Percentiles rank a stretch among this genome's conserved stretches.
Evolutionary conservation across 2,797 vertebrate genomes (phyloP).

Genomic region (Nasua narica): DNA sequence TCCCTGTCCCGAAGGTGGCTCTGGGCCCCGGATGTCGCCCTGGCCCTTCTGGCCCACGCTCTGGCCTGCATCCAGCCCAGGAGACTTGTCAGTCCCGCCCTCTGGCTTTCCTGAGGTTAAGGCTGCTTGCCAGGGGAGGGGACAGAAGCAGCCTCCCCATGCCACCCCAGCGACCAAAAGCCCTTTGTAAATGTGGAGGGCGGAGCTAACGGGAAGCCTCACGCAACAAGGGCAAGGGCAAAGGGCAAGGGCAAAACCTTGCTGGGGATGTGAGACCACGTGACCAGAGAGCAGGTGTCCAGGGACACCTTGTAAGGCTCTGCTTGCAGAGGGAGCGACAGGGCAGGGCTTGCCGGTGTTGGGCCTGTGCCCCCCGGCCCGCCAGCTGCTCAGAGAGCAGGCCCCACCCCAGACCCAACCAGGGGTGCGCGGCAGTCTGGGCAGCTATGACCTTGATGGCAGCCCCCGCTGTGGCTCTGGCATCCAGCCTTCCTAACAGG

Average conservation of each 20-base stretch:
- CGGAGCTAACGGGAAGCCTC: not conserved
- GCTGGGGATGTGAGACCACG: not conserved
- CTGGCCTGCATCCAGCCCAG: not conserved
- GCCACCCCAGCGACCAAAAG: not conserved
- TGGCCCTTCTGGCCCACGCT: not conserved
- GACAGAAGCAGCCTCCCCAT: not conserved
- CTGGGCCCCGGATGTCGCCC: not conserved
- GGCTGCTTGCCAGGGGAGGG: not conserved
- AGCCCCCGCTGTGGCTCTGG: not conserved
- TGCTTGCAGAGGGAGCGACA: not conserved
- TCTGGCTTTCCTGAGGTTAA: not conserved
- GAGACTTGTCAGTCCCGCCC: rapidly evolving
- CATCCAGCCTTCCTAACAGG: not conserved
- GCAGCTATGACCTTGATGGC: not conserved
- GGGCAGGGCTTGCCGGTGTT: not conserved
- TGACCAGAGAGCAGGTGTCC: not conserved
- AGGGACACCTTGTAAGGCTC: not conserved
- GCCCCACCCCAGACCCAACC: too few relatives aligned
- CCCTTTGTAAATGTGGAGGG: not conserved
- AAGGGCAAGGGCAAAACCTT: not conserved
- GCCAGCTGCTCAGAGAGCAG: too few relatives aligned
- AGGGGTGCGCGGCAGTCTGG: too few relatives aligned
- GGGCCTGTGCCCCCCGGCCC: not conserved
- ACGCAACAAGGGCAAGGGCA: too few relatives aligned
- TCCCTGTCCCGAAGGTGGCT: not conserved